Evolutionary conservation across 2,113 vertebrate genomes (phyloP), one percentile per base, ranked within the genome.

Genomic region (Glaucomys volans): DNA sequence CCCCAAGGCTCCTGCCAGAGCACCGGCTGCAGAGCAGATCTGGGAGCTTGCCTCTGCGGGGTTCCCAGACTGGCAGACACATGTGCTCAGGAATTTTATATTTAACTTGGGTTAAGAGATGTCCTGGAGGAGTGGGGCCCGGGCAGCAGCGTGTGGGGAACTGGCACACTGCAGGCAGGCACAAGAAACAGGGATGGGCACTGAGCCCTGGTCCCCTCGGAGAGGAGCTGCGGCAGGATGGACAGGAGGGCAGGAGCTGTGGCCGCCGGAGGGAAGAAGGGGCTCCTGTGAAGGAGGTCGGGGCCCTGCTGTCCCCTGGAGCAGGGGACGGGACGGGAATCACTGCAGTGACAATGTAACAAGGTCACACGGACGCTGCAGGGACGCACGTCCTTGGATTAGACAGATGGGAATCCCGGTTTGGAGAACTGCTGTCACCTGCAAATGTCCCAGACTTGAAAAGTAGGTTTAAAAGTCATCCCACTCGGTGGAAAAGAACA

Each of bases 231-330:
- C 0, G 12, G 28, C 5, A 32, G 8, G 11, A 87, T 24, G 26
- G 14, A 32, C 64, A 66, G 30, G 13, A 66, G 32, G 32, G 64
- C 50, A 4, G 42, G 8, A 10, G 10, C n/a, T 44, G 28, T 4
- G 1, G 85, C 28, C 67, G 2, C 8, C 35, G 4, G n/a, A 57
- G 24, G 11, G 26, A 18, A 0, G 2, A 22, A 42, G 5, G 20
- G 22, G 30, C 1, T 4, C 3, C 3, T 0, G 1, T 10, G 26
- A 16, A 26, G 12, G 11, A 40, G 47, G 18, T 0, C 0, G 4
- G 17, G 20, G 0, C 0, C 54, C 4, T 24, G n/a, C 13, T 10
- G 0, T 20, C 35, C 35, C 22, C 20, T 30, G 0, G 13, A 28
- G 24, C 1, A 9, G 24, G n/a, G n/a, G n/a, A n/a, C 8, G 2